A percentile compares a stretch with the other conserved stretches of the same genome.
Evolutionary conservation across 2,113 vertebrate genomes (phyloP).

Genomic region (Rostratula benghalensis): DNA sequence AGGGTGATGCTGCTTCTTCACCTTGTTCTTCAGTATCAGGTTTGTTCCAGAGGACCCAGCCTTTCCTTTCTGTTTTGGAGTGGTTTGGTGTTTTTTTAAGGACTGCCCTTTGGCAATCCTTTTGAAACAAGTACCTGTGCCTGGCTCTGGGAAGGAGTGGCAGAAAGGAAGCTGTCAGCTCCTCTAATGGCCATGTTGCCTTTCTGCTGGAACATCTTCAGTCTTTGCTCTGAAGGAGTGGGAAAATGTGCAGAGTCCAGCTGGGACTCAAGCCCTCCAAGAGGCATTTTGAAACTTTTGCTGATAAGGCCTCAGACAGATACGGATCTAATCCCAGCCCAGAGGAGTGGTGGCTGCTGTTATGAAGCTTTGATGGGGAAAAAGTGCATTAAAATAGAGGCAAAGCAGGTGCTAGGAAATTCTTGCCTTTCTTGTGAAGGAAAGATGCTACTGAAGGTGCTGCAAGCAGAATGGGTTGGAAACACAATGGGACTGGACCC

Average conservation of each 20-base stretch:
- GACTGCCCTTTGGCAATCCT: background rate
- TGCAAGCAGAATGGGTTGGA: background rate
- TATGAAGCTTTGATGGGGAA: background rate
- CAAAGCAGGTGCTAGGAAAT: background rate
- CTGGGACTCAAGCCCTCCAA: background rate
- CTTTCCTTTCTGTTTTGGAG: slow-evolving; percentile 12
- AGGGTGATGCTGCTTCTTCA: slow-evolving; percentile 38
- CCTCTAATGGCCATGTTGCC: background rate
- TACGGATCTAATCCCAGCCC: background rate
- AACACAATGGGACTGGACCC: fast-evolving
- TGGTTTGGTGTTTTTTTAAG: background rate
- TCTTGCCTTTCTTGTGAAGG: background rate
- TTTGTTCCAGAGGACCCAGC: slow-evolving; percentile 15
- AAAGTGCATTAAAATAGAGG: background rate
- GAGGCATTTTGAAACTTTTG: background rate
- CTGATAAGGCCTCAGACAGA: background rate
- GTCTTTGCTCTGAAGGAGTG: background rate
- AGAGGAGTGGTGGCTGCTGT: background rate
- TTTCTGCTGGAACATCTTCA: background rate
- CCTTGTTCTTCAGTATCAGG: background rate
- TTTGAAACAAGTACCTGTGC: slow-evolving; percentile 11
- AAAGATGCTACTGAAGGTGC: background rate
- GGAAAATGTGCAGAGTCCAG: background rate
- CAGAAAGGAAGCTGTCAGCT: background rate
- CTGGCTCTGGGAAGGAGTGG: background rate